Evolutionary conservation across 2,797 vertebrate species (phyloP).

Genomic region (Acanthiza pusilla): DNA sequence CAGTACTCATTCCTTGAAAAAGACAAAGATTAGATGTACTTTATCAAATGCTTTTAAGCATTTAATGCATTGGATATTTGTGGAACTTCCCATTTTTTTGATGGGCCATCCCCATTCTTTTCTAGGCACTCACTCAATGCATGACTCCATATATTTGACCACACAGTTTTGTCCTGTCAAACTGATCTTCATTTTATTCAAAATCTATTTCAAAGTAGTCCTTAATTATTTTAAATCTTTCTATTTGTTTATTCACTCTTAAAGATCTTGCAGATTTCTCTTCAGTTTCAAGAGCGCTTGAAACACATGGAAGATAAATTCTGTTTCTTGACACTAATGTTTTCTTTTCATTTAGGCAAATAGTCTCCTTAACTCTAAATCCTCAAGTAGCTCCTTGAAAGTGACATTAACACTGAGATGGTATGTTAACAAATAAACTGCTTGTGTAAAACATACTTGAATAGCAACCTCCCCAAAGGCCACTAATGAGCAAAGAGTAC

Average conservation of each 20-base stretch:
- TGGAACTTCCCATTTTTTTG: not conserved
- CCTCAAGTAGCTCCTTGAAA: not conserved
- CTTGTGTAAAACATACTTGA: not conserved
- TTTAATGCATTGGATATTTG: not conserved
- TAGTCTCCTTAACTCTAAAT: not conserved
- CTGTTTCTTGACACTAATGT: not conserved
- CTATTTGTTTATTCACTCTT: not conserved
- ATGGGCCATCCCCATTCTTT: not conserved
- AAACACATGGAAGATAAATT: not conserved
- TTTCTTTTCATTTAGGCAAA: not conserved
- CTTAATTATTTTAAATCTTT: not conserved
- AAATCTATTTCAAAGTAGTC: not conserved
- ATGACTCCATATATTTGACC: not conserved
- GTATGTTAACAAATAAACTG: not conserved
- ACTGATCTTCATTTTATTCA: not conserved
- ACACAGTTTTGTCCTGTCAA: not conserved
- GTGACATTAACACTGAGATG: not conserved
- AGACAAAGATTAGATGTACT: not conserved
- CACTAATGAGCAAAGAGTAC: not conserved
- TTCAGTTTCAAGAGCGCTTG: not conserved
- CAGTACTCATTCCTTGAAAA: not conserved
- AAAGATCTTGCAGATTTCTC: not conserved
- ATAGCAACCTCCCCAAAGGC: not conserved
- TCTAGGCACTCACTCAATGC: not conserved
- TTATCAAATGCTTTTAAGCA: not conserved